A percentile compares a stretch with the other conserved stretches of the same genome.
phyloP scores from a whole-genome alignment of 1,140 invertebrate genomes.

The Cepaea nemoralis region DNA sequence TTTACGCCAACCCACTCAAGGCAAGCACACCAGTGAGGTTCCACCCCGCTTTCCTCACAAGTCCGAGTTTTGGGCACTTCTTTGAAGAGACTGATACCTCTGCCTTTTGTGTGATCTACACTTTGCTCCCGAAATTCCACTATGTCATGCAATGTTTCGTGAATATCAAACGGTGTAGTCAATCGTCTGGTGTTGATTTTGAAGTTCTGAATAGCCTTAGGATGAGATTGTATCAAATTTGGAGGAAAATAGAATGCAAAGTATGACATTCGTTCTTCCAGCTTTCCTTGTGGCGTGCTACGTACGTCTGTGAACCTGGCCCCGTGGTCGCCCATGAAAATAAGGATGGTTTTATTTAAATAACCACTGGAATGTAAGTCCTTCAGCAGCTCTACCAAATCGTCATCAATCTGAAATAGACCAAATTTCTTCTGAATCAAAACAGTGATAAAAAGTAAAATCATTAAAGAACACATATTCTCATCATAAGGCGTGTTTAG shows the following conservation, averaged over 20 bases:
- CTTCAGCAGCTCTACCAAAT: background rate
- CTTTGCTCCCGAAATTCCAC: conserved; percentile 76
- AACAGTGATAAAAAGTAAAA: no score
- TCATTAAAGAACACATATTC: no score
- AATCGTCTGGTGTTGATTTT: conserved; percentile 76
- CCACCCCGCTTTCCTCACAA: conserved; percentile 89
- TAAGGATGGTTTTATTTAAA: conserved; percentile 9
- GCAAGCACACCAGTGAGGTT: conserved; percentile 95
- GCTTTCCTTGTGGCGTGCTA: conserved; percentile 84
- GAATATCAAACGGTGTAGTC: conserved; percentile 73
- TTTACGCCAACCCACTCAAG: conserved; percentile 76
- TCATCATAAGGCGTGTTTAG: no score
- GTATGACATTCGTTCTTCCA: conserved; percentile 91
- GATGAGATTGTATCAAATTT: conserved; percentile 78
- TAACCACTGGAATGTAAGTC: background rate
- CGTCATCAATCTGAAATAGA: conserved; percentile 10
- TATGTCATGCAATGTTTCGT: conserved; percentile 70
- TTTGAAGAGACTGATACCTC: conserved; percentile 81
- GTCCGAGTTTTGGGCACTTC: conserved; percentile 78
- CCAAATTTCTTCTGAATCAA: no score
- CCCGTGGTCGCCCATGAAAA: conserved; percentile 26
- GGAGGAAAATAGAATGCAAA: conserved; percentile 84
- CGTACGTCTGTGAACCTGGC: conserved; percentile 83
- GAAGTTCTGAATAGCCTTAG: conserved; percentile 79
- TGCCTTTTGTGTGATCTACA: conserved; percentile 72